Evolutionary conservation across 2,797 vertebrate species (phyloP), one percentile per base, ranked within the genome.

Genomic region (Myotis vivesi): DNA sequence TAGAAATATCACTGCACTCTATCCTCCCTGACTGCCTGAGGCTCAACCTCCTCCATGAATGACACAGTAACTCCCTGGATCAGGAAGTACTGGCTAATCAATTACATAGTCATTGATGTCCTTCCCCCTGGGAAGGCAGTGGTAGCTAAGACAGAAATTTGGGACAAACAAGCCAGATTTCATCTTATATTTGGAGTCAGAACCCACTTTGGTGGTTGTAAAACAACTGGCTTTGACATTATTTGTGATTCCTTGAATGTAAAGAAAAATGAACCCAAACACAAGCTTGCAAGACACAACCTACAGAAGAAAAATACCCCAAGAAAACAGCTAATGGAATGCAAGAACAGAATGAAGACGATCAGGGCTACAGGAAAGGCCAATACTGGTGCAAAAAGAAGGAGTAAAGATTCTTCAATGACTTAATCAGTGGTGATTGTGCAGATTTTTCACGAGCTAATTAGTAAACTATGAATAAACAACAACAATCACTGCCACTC

Each of bases 331-430:
- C 98, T 1, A 55, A 44, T 53, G 38, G 13, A 46, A 98, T 98
- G 98, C 59, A 99, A 99, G 98, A 99, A 99, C 98, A 99, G 99
- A 98, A 99, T 99, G 99, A 99, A 99, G 98, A 99, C 99, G 98
- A 99, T 99, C 96, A 97, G 99, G 97, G 99, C 99, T 69, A 98
- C 97, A 94, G 20, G 99, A 96, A 99, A 99, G 97, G 99, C 99
- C 94, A 98, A 94, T 13, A 98, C 99, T 91, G 99, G 98, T 33
- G 98, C 98, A 99, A 99, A 97, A 99, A 99, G 99, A 8, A 81
- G 33, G 44, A 57, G 46, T 46, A 25, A 64, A 64, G n/a, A 55
- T 11, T 33, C 76, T 49, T 16, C 44, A 44, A 19, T 66, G 84
- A 83, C 64, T 73, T 90, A 9, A 16, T 46, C 75, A 64, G 44